Conservation (phyloP, 2,888 invertebrate species). For the Chouioia cunea region DNA sequence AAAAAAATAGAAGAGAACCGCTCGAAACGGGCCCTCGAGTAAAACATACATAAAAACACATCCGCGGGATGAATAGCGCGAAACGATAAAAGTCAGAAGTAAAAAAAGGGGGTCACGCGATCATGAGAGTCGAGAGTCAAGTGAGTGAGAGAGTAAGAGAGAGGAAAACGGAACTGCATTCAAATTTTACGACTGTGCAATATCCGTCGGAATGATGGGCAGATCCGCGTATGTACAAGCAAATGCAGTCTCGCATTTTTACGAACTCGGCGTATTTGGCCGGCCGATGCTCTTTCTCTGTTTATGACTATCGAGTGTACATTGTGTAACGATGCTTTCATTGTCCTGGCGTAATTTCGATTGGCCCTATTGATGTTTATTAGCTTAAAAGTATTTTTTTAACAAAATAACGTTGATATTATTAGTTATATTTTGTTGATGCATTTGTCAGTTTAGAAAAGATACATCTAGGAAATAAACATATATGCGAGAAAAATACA, state of each 20-base stretch:
- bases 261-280: conserved; percentile 12
- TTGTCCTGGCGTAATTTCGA: conserved; percentile 2
- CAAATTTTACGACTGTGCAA: conserved; percentile 43
- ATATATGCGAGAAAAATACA: too few relatives aligned
- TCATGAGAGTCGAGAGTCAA: background rate
- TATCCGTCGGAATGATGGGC: conserved; percentile 32
- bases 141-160: background rate
- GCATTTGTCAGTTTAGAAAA: too few relatives aligned
- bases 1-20: background rate
- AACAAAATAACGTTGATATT: too few relatives aligned
- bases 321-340: background rate
- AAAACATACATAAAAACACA: too few relatives aligned
- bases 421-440: too few relatives aligned
- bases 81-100: background rate
- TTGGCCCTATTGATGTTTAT: conserved; percentile 8
- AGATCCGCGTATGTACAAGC: conserved; percentile 14
- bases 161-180: conserved; percentile 25
- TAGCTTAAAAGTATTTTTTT: conserved; percentile 32
- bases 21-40: background rate
- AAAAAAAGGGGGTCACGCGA: conserved; percentile 6
- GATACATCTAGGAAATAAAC: too few relatives aligned
- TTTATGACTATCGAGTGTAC: conserved; percentile 26
- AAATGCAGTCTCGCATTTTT: conserved; percentile 35
- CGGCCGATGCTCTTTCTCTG: conserved; percentile 33
- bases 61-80: conserved; percentile 7